Percentiles rank a stretch among this genome's conserved stretches.
phyloP scores from a whole-genome alignment of 1,140 invertebrate genomes.

The Neotoxoptera formosana region DNA sequence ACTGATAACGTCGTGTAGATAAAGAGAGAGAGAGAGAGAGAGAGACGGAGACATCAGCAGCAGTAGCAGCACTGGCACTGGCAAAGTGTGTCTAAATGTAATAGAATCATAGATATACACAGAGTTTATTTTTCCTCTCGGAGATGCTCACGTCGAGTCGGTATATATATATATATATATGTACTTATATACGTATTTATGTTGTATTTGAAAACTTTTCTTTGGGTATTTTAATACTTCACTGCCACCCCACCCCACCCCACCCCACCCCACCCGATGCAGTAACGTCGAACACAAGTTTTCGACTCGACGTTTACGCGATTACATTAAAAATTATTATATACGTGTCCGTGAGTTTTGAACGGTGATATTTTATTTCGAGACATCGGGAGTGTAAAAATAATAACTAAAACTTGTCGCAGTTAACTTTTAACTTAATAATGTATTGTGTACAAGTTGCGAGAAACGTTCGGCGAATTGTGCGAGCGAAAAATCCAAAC shows the following conservation, averaged over 20 bases:
- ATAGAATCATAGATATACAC: neutral
- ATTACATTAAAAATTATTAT: constrained; percentile 38
- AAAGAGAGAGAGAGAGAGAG: neutral
- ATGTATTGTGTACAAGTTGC: neutral
- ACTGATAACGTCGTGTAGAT: neutral
- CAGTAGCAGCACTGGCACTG: no score
- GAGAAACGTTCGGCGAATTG: neutral
- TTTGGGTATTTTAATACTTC: neutral
- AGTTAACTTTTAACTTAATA: neutral
- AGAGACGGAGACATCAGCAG: neutral
- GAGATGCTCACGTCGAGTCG: neutral
- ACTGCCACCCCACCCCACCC: no score
- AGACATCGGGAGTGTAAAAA: neutral
- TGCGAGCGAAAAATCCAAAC: neutral
- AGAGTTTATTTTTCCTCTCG: neutral
- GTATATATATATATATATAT: neutral
- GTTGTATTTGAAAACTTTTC: neutral
- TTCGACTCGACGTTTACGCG: constrained; percentile 20
- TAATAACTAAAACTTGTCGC: neutral
- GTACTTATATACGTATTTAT: neutral
- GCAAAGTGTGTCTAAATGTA: neutral
- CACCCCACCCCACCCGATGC: neutral
- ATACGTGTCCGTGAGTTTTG: neutral
- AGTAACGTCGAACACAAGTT: neutral
- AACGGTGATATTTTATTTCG: neutral